Evolutionary conservation across 30 jellyfish, hydroid and myxozoan genomes (phyloP).

Genomic region (Cassiopea andromeda): DNA sequence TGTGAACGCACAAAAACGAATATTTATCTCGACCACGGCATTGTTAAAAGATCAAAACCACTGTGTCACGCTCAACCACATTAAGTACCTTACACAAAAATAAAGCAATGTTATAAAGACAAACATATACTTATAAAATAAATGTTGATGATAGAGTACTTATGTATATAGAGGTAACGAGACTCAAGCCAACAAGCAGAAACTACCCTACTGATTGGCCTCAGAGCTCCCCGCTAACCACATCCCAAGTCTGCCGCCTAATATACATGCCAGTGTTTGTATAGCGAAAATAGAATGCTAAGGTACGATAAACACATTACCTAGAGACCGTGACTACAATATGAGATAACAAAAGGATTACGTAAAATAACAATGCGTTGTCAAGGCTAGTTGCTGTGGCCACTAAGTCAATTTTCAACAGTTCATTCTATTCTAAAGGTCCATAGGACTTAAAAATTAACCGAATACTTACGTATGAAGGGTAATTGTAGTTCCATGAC

Average conservation of each 20-base stretch:
- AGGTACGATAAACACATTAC: constrained; percentile 10
- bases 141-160: neutral
- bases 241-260: constrained; percentile 2
- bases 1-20: too few relatives aligned
- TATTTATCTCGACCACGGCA: too few relatives aligned
- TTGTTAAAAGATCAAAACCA: too few relatives aligned
- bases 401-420: too few relatives aligned
- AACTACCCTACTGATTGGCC: constrained; percentile 20
- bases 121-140: neutral
- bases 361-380: constrained; percentile 9
- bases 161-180: constrained; percentile 1
- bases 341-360: constrained; percentile 6
- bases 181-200: constrained; percentile 4
- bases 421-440: too few relatives aligned
- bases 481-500: too few relatives aligned
- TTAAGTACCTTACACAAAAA: constrained; percentile 4
- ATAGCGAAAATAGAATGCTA: constrained; percentile 8
- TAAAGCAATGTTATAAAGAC: neutral
- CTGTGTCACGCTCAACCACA: constrained; percentile 21
- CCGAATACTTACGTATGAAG: too few relatives aligned
- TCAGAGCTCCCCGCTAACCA: constrained; percentile 17
- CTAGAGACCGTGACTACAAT: constrained; percentile 4
- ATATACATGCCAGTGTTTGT: neutral
- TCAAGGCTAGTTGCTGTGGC: neutral
- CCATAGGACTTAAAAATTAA: too few relatives aligned